Conservation (phyloP, 64 coral and sea anemone species). For the Anthopleura sola region DNA sequence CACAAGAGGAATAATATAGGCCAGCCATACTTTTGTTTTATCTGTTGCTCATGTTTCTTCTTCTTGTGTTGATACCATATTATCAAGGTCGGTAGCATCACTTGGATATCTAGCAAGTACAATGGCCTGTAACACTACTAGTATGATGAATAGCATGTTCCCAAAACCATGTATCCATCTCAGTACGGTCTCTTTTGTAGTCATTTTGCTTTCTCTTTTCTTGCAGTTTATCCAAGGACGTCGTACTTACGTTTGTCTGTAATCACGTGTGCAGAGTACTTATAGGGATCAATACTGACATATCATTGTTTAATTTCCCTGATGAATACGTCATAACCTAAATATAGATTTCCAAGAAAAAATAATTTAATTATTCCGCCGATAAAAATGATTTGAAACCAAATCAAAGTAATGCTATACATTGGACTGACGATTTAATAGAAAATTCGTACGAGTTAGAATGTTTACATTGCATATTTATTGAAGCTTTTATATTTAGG, state of each 20-base stretch:
- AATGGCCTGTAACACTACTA: neutral
- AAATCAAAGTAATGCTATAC: no score
- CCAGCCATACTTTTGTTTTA: neutral
- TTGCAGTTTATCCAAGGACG: neutral
- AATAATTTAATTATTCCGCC: no score
- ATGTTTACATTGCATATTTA: no score
- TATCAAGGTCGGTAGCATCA: neutral
- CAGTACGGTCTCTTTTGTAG: neutral
- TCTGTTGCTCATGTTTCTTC: neutral
- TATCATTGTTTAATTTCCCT: neutral
- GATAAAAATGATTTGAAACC: no score
- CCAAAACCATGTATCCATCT: neutral
- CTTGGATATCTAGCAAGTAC: neutral
- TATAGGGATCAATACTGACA: neutral
- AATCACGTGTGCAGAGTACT: neutral
- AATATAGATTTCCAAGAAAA: neutral
- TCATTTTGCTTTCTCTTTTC: neutral
- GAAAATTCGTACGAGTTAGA: no score
- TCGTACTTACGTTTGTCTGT: neutral
- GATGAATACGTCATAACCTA: neutral
- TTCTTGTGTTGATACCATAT: neutral
- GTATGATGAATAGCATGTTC: neutral
- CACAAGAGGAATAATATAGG: neutral
- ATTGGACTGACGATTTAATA: no score
- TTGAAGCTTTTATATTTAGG: no score